phyloP scores from a whole-genome alignment of 2,113 vertebrate species.

The Phylloscopus trochiloides region DNA sequence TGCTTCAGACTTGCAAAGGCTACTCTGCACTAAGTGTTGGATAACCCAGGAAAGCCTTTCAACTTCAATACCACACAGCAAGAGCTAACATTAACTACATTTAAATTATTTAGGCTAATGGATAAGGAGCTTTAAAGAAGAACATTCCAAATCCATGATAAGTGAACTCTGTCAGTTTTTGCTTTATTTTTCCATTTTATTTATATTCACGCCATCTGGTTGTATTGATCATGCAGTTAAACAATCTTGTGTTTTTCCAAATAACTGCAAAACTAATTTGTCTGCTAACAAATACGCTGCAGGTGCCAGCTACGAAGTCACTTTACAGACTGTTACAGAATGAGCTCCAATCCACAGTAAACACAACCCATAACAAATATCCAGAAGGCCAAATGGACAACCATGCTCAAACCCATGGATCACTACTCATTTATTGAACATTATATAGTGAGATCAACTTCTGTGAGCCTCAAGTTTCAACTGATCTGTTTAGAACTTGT shows the following conservation, averaged over 20 bases:
- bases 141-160: not conserved
- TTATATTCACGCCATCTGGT: not conserved
- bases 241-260: constrained; percentile 1
- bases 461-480: not conserved
- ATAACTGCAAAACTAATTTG: not conserved
- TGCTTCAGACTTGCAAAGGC: not conserved
- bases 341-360: not conserved
- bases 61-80: not conserved
- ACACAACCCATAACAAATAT: not conserved
- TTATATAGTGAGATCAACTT: not conserved
- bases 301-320: not conserved
- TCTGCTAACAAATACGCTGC: not conserved
- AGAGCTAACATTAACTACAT: not conserved
- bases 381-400: not conserved
- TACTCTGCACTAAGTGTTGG: not conserved
- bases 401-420: not conserved
- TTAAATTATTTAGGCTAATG: constrained; percentile 10
- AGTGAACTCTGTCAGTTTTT: not conserved
- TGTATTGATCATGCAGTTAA: not conserved
- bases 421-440: not conserved
- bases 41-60: not conserved
- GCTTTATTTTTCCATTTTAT: not conserved
- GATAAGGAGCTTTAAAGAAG: not conserved
- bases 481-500: not conserved
- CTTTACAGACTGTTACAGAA: not conserved